phyloP scores from a whole-genome alignment of 2,113 vertebrate genomes.

The Campylorhamphus procurvoides region DNA sequence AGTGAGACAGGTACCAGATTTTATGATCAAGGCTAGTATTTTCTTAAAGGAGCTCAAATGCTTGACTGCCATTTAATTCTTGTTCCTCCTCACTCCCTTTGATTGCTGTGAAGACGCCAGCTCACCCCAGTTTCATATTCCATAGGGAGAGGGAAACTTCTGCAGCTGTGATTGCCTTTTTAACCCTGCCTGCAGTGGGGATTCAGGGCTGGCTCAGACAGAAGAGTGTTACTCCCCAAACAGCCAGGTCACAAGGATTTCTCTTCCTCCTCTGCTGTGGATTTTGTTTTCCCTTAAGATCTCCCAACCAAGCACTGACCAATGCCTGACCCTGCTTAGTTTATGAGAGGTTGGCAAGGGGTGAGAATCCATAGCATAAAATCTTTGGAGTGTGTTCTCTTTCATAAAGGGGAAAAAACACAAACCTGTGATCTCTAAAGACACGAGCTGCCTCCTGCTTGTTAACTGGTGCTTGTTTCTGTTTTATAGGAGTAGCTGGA shows the following conservation, averaged over 20 bases:
- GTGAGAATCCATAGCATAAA: not conserved
- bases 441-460: slow-evolving; percentile 8
- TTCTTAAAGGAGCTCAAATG: slow-evolving; percentile 6
- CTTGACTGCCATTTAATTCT: not conserved
- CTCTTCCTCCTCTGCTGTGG: not conserved
- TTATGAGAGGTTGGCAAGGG: not conserved
- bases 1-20: not conserved
- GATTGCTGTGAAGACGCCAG: not conserved
- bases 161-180: not conserved
- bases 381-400: not conserved
- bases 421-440: not conserved
- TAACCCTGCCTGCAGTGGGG: not conserved
- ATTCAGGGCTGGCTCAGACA: not conserved
- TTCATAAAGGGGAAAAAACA: not conserved
- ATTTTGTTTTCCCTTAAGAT: slow-evolving; percentile 15
- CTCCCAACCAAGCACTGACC: not conserved
- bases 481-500: not conserved
- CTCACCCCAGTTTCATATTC: not conserved
- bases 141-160: not conserved
- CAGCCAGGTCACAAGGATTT: not conserved
- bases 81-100: not conserved
- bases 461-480: not conserved
- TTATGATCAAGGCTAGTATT: not conserved
- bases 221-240: not conserved
- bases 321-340: not conserved